Conservation (phyloP, 2,797 vertebrate genomes). For the Sphenodon punctatus region DNA sequence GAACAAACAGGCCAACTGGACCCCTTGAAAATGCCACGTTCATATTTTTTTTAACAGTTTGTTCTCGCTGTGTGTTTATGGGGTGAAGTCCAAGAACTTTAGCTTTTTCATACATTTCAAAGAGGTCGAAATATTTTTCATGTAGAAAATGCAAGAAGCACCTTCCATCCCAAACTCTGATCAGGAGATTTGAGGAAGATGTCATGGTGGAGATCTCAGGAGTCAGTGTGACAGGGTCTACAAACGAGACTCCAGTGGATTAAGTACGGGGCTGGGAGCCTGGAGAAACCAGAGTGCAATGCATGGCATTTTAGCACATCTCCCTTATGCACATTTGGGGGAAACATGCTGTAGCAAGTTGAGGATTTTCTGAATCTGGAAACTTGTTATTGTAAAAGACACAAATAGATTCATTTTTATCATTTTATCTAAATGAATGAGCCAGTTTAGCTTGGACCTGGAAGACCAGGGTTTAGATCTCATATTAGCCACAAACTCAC, state of each 20-base stretch:
- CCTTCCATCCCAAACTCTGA: slow-evolving; percentile 1
- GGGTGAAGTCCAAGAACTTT: too few relatives aligned
- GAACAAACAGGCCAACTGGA: too few relatives aligned
- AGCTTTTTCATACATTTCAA: neutral
- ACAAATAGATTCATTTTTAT: too few relatives aligned
- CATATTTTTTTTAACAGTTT: neutral
- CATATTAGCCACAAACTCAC: too few relatives aligned
- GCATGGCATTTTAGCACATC: slow-evolving; percentile 40
- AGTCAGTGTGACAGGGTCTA: slow-evolving; percentile 48
- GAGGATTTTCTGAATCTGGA: neutral
- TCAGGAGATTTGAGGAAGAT: slow-evolving; percentile 35
- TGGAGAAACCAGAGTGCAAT: slow-evolving; percentile 19
- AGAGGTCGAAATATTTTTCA: neutral
- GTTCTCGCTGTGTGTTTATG: neutral
- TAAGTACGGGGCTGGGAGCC: neutral
- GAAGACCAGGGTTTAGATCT: too few relatives aligned
- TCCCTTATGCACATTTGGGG: neutral
- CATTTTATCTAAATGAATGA: too few relatives aligned
- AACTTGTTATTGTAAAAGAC: slow-evolving; percentile 5
- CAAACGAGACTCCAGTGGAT: slow-evolving; percentile 40
- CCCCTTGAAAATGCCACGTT: too few relatives aligned
- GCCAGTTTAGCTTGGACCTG: too few relatives aligned
- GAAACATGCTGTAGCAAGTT: neutral
- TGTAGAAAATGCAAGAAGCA: neutral
- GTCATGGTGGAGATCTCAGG: slow-evolving; percentile 49